Evolutionary conservation across 2,797 vertebrate species (phyloP).

Genomic region (Streptopelia turtur): DNA sequence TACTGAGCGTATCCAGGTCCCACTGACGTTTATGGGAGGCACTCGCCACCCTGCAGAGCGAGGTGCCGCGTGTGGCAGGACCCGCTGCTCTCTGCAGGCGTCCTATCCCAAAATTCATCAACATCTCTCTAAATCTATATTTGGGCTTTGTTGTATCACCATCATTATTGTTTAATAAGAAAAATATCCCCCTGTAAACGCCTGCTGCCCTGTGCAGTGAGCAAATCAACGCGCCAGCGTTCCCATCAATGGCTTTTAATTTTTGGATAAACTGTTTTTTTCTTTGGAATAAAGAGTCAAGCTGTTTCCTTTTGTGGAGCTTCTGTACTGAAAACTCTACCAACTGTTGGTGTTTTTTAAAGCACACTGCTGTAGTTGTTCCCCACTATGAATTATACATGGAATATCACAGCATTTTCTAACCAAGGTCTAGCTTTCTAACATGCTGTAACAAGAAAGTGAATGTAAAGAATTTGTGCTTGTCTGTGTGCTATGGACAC

Average conservation of each 20-base stretch:
- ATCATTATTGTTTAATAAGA: neutral
- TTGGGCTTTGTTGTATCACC: neutral
- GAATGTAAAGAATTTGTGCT: conserved; percentile 90
- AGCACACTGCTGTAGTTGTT: conserved; percentile 48
- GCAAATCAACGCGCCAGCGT: neutral
- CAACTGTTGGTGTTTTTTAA: conserved; percentile 66
- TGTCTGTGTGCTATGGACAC: conserved; percentile 69
- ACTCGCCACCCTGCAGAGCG: conserved; percentile 45
- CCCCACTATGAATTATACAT: conserved; percentile 60
- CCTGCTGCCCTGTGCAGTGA: neutral
- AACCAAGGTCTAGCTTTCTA: conserved; percentile 70
- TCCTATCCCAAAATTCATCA: neutral
- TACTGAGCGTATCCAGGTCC: conserved; percentile 35
- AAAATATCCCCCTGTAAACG: neutral
- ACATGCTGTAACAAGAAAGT: conserved; percentile 85
- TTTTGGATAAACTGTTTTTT: conserved; percentile 42
- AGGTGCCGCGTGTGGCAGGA: neutral
- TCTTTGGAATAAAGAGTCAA: conserved; percentile 40
- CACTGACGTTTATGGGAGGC: conserved; percentile 17
- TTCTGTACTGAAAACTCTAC: conserved; percentile 50
- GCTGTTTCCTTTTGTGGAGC: conserved; percentile 60
- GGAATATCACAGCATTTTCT: conserved; percentile 53
- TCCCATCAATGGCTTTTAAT: conserved; percentile 55
- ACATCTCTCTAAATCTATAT: neutral
- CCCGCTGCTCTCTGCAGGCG: conserved; percentile 47